Conservation (phyloP, 2,888 invertebrate genomes). For the Drosophila paramelanica region DNA sequence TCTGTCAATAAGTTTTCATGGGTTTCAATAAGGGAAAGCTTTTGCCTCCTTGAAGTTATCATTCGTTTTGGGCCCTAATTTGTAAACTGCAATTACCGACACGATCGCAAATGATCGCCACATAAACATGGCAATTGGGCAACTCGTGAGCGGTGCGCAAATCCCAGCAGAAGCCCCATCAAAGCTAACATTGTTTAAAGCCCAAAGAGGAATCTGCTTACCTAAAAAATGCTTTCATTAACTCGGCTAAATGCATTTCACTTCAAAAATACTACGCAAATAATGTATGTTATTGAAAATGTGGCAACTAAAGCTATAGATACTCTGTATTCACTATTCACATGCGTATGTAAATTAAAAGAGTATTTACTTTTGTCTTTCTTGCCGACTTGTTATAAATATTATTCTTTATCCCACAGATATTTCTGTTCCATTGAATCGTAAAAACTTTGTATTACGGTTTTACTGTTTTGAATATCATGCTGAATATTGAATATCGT, state of each 20-base stretch:
- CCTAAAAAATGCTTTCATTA: constrained; percentile 2
- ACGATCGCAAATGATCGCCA: constrained; percentile 61
- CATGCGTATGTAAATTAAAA: too few relatives aligned
- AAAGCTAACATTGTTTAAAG: constrained; percentile 18
- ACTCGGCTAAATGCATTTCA: neutral
- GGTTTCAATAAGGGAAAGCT: constrained; percentile 61
- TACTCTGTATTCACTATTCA: too few relatives aligned
- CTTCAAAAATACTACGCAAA: too few relatives aligned
- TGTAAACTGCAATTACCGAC: constrained; percentile 65
- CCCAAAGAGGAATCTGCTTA: constrained; percentile 3
- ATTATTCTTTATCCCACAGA: too few relatives aligned
- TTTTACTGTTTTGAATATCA: too few relatives aligned
- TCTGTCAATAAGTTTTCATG: constrained; percentile 77
- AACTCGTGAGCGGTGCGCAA: constrained; percentile 60
- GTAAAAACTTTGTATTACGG: too few relatives aligned
- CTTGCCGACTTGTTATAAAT: too few relatives aligned
- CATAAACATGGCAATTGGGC: constrained; percentile 53
- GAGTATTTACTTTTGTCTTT: too few relatives aligned
- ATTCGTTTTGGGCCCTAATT: constrained; percentile 46
- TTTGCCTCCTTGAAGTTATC: constrained; percentile 30
- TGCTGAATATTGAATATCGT: too few relatives aligned
- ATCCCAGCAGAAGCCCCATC: constrained; percentile 39
- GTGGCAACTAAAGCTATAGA: too few relatives aligned
- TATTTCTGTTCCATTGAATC: too few relatives aligned
- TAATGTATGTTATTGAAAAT: too few relatives aligned